Base-by-base conservation (phyloP, 2,888 invertebrate genomes). In the Dolichomitus sp. region DNA sequence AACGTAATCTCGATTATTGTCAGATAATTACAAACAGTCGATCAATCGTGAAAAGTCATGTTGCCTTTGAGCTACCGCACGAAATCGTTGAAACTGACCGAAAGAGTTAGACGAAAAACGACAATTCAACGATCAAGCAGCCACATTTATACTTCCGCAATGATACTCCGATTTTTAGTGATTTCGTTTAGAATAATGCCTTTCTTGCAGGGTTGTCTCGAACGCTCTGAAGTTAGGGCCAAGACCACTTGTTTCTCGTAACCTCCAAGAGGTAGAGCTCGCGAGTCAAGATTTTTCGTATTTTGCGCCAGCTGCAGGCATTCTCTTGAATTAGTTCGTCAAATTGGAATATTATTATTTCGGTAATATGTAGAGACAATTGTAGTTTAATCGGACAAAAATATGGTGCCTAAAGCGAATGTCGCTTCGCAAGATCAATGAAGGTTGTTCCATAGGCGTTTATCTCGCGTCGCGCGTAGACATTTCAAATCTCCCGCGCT, bases 401-500 rank as follows among this genome's bases (percentile, higher is more conserved):
- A 61, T 0, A 40, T 3, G 17, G 0, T 3, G 19, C 19, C 12
- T 9, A 9, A 45, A 65, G 27, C 5, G 5, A 19, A 40, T n/a
- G 27, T 45, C 0, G 1, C 19, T n/a, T 14, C 2, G 19, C 45
- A 11, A n/a, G 65, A 65, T 45, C 42, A 45, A 42, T 27, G 5
- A 14, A 23, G 17, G 23, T 45, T 3, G 45, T 45, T 27, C 7
- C 2, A 12, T 3, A 27, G 27, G 11, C 2, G 14, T 23, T 42
- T 12, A 23, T 37, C 45, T 9, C 19, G 19, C 4, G 5, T 61
- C 9, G 0, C 33, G 19, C n/a, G 37, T 19, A 23, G n/a, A n/a
- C n/a, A 17, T 48, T 83, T 91, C 70, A 70, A 89, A 90, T 83
- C 80, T 89, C 66, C 88, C 90, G 90, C 86, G 80, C n/a, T 12